Percentiles rank a stretch among this genome's conserved stretches.
phyloP scores from a whole-genome alignment of 2,888 invertebrate genomes.

The Drosophila infuscata region DNA sequence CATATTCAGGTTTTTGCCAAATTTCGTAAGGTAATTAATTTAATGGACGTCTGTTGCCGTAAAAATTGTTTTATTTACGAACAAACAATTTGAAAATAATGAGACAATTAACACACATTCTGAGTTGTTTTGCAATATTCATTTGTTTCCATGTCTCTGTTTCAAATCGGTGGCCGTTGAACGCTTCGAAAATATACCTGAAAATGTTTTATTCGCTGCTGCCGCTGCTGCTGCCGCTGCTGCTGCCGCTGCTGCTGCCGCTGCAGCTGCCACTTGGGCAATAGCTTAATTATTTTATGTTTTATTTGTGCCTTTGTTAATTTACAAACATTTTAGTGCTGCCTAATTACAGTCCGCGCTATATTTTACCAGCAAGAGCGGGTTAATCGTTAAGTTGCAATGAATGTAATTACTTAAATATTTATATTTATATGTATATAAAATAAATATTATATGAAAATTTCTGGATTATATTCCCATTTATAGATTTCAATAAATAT shows the following conservation, averaged over 20 bases:
- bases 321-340: constrained; percentile 67
- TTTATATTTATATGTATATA: background rate
- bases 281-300: constrained; percentile 54
- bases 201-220: constrained; percentile 27
- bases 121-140: constrained; percentile 38
- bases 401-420: background rate
- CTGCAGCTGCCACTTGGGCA: constrained; percentile 28
- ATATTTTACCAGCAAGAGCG: constrained; percentile 42
- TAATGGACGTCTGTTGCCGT: constrained; percentile 17
- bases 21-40: constrained; percentile 16
- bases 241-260: constrained; percentile 9
- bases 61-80: constrained; percentile 17
- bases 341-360: constrained; percentile 70
- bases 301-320: constrained; percentile 66
- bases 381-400: constrained; percentile 14
- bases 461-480: background rate
- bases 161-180: constrained; percentile 22
- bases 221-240: constrained; percentile 10
- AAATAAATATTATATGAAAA: too few relatives aligned
- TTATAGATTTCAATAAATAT: background rate
- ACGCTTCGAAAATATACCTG: constrained; percentile 1
- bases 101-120: constrained; percentile 50
- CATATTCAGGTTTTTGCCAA: constrained; percentile 2
- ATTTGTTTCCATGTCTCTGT: constrained; percentile 30
- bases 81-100: constrained; percentile 19